Conservation (phyloP, 2,888 invertebrate species). For the Amphimallon solstitiale region DNA sequence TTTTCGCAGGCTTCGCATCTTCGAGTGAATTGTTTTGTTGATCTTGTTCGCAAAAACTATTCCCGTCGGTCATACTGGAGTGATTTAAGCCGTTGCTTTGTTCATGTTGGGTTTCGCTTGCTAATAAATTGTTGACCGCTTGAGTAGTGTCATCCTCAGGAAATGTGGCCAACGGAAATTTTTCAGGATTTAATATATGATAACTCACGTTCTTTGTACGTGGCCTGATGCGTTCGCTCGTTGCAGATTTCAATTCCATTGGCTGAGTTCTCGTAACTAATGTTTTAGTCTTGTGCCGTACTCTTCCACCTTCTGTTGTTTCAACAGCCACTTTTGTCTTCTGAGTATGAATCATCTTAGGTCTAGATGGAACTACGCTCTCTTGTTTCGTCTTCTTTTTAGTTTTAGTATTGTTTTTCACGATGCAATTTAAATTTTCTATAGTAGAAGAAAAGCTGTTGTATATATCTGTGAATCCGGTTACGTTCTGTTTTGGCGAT, state of each 20-base stretch:
- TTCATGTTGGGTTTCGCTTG: conserved; percentile 45
- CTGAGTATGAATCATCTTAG: conserved; percentile 83
- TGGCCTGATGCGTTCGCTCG: conserved; percentile 67
- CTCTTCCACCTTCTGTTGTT: conserved; percentile 65
- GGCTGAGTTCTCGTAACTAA: conserved; percentile 67
- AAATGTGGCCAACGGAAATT: conserved; percentile 67
- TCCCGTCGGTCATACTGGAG: conserved; percentile 49
- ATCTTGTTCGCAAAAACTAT: conserved; percentile 36
- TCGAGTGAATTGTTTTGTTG: conserved; percentile 6
- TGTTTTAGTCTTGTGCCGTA: conserved; percentile 68
- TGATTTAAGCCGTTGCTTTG: conserved; percentile 50
- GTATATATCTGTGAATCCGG: conserved; percentile 58
- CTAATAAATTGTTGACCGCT: conserved; percentile 53
- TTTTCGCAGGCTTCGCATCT: conserved; percentile 18
- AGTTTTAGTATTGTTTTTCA: conserved; percentile 47
- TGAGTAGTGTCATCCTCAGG: conserved; percentile 56
- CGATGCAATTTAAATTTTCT: conserved; percentile 63
- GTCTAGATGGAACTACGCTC: conserved; percentile 65
- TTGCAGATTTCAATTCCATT: conserved; percentile 63
- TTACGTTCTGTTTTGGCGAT: conserved; percentile 49
- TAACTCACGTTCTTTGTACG: conserved; percentile 74
- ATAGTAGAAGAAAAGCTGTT: conserved; percentile 64
- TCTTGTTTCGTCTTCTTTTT: conserved; percentile 57
- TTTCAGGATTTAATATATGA: conserved; percentile 67
- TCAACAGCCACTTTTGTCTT: conserved; percentile 66